Evolutionary conservation across 2,113 vertebrate genomes (phyloP), one percentile per base, ranked within the genome.

Genomic region (Melanerpes aurifrons): DNA sequence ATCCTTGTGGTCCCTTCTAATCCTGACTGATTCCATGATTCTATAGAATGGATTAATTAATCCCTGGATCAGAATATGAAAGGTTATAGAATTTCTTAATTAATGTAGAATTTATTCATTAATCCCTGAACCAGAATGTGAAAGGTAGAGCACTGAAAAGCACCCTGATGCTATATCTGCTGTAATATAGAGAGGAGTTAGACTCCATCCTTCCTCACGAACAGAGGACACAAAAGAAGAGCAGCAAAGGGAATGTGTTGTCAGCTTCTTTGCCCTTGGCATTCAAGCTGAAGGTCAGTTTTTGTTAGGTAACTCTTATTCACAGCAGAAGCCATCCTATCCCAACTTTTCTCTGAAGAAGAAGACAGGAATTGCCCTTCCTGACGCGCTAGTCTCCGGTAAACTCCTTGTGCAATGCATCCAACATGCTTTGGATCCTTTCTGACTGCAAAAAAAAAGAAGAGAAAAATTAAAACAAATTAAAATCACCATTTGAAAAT

Each of bases 351-450:
- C 31, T 79, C 74, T 86, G 48, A 86, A 78, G 18, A 75, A 63
- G 58, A 87, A 71, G n/a, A 71, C 80, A 74, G 58, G 10, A 59
- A 78, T 70, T 86, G 8, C 43, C 31, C 7, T 45, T 86, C 31
- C 21, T 72, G 59, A 94, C 80, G 47, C 75, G 47, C 26, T 88
- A 83, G 57, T 1, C 85, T 50, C 84, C 75, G 40, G 31, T 86
- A 80, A 88, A 64, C 54, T 29, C 17, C 28, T 82, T 86, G 68
- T 47, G 24, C 76, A 93, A 86, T 71, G 82, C 14, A 90, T 96
- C 91, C 91, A 92, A 72, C 74, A 80, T 77, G 67, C 7, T 82
- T 72, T 72, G 80, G 53, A 90, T 37, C 31, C 50, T 89, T 92
- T 70, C 71, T 90, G 89, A 83, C 57, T 80, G 63, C 19, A 93